Base-by-base conservation (phyloP, 2,888 invertebrate species). In the Adineta ricciae region DNA sequence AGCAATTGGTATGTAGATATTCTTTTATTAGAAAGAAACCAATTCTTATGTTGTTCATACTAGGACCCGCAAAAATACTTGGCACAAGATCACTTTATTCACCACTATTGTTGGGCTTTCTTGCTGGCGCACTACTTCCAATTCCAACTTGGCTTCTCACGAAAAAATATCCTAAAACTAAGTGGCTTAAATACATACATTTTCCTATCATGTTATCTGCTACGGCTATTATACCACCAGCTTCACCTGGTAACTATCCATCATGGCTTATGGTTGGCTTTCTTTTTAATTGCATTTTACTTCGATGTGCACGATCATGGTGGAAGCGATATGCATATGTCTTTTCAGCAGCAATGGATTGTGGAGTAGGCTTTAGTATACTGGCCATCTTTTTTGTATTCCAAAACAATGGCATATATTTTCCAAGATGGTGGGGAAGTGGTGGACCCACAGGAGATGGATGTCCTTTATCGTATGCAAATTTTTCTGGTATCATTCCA, bases 181-280 rank as follows among this genome's bases (percentile, higher is more conserved):
- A 78, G n/a, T 78, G 78, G 78, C n/a, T 78, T 24, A 78, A 41
- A 41, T 32, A 78, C 41, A 41, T 78, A 24, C 38, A 78, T 41
- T 41, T 78, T 41, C 78, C 78, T 8, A 78, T 78, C 11, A 78
- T 78, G 78, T 41, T 78, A 78, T 41, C 78, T 24, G 78, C 38
- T n/a, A 78, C 78, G n/a, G 38, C 41, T 41, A 78, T 78, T 14
- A 78, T 78, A 41, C 78, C 78, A n/a, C 78, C 78, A 36, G 78
- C 78, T 11, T 41, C 78, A 41, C 78, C 78, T 0, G 78, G 78
- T 14, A 78, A 78, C n/a, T 78, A 78, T 78, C 78, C 78, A n/a
- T 78, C 78, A 78, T 78, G 78, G 78, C 41, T 78, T 24, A n/a
- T 78, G n/a, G 78, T 38, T 78, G 78, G 78, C n/a, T 78, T 78